Evolutionary conservation across 2,888 invertebrate species (phyloP).

Genomic region (Pachydiplax longipennis): DNA sequence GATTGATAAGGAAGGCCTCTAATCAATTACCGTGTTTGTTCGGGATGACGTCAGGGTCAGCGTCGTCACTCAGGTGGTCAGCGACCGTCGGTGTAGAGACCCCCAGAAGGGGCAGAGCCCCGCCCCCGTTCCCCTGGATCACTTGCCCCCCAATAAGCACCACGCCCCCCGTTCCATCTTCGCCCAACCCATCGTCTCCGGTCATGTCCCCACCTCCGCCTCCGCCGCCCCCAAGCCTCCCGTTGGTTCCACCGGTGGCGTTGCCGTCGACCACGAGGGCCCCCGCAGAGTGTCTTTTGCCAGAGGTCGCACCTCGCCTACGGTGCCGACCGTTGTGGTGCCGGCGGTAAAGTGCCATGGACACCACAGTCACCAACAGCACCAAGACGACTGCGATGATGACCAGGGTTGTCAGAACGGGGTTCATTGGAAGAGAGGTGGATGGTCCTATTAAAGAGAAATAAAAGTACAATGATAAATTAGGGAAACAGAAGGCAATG

Average conservation of each 20-base stretch:
- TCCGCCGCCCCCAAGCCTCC: slow-evolving; percentile 51
- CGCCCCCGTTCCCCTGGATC: slow-evolving; percentile 61
- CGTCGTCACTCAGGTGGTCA: slow-evolving; percentile 64
- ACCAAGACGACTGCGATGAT: slow-evolving; percentile 79
- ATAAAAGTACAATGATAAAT: too few relatives aligned
- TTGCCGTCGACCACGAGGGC: slow-evolving; percentile 4
- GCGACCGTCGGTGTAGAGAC: slow-evolving; percentile 63
- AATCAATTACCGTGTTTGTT: slow-evolving; percentile 80
- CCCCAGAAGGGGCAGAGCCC: slow-evolving; percentile 55
- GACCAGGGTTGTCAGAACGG: slow-evolving; percentile 77
- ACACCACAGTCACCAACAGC: slow-evolving; percentile 77
- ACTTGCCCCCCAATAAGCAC: slow-evolving; percentile 51
- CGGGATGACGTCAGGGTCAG: slow-evolving; percentile 87
- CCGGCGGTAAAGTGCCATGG: slow-evolving; percentile 75
- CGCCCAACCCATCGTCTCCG: slow-evolving; percentile 57
- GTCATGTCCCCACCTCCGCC: slow-evolving; percentile 60
- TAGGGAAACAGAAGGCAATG: too few relatives aligned
- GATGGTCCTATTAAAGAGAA: slow-evolving; percentile 65
- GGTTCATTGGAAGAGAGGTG: slow-evolving; percentile 72
- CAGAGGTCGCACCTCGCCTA: slow-evolving; percentile 56
- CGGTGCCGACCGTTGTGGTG: slow-evolving; percentile 51
- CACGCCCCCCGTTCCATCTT: slow-evolving; percentile 47
- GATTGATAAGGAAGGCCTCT: background rate
- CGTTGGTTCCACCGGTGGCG: slow-evolving; percentile 10
- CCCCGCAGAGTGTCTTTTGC: slow-evolving; percentile 16